These are phyloP conservation scores for Cairina moschata DNA, from an alignment of 2,113 vertebrate genomes.

Conservation along the genomic window DNA sequence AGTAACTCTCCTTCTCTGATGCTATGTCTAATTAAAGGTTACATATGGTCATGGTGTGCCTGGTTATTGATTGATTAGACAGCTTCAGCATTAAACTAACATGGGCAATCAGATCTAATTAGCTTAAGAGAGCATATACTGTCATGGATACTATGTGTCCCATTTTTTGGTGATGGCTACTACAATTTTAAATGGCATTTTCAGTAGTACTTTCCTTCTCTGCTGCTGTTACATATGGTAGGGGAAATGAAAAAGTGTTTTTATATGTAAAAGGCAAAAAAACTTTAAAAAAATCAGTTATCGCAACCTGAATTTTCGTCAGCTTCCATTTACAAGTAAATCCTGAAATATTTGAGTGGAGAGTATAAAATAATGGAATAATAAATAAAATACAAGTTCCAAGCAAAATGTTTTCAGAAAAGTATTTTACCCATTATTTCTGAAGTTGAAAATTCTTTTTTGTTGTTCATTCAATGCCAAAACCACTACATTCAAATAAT, in stretches of 20 bases:
- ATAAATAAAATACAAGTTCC: background rate
- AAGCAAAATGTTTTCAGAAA: background rate
- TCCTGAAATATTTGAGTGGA: background rate
- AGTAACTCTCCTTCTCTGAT: background rate
- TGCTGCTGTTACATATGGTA: background rate
- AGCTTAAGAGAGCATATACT: background rate
- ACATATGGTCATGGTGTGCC: background rate
- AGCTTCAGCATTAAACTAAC: background rate
- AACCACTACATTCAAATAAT: background rate
- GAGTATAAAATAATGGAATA: background rate
- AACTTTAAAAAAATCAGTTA: background rate
- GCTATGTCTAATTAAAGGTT: background rate
- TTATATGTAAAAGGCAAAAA: background rate
- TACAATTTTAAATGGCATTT: background rate
- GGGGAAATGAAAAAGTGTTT: background rate
- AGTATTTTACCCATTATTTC: background rate
- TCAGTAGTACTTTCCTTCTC: background rate
- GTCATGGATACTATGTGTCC: background rate
- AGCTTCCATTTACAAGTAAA: background rate
- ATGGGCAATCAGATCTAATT: background rate
- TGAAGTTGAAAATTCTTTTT: background rate
- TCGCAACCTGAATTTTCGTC: background rate
- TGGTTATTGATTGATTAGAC: background rate
- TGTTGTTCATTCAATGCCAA: rapidly evolving
- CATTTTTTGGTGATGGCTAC: background rate